A percentile compares a stretch with the other conserved stretches of the same genome.
Conservation (phyloP, 2,113 vertebrate species). For the Chaetops frenatus region DNA sequence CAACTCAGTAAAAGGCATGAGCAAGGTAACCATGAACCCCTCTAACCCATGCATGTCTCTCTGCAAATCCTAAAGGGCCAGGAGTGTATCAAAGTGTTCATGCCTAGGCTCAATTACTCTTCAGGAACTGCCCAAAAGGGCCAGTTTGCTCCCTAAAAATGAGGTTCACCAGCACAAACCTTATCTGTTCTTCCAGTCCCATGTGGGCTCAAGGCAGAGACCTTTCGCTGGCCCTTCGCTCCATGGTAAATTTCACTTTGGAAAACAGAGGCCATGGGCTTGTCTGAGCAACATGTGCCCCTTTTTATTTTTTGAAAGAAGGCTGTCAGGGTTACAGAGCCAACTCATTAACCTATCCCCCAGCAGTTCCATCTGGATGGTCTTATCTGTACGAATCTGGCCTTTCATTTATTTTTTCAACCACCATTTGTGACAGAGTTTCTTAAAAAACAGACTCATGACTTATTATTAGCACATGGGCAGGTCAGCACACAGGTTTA, state of each 20-base stretch:
- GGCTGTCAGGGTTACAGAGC: neutral
- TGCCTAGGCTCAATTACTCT: neutral
- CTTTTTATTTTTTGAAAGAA: neutral
- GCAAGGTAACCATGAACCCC: neutral
- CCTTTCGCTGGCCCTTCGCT: neutral
- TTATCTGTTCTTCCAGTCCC: neutral
- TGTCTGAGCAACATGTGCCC: neutral
- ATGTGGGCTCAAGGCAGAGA: neutral
- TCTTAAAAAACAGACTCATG: slow-evolving; percentile 49
- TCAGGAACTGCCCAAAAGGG: neutral
- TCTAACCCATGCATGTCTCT: neutral
- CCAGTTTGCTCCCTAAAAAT: neutral
- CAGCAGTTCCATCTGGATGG: slow-evolving; percentile 48
- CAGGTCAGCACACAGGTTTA: slow-evolving; percentile 47
- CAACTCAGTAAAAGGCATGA: neutral
- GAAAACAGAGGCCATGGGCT: neutral
- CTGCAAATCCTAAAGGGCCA: neutral
- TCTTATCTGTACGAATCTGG: slow-evolving; percentile 45
- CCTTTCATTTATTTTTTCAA: slow-evolving; percentile 55
- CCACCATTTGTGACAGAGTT: slow-evolving; percentile 49
- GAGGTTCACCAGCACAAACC: neutral
- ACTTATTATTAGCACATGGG: slow-evolving; percentile 64
- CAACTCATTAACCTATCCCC: slow-evolving; percentile 41
- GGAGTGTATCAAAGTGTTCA: neutral
- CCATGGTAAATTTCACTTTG: slow-evolving; percentile 15